Evolutionary conservation across 1,140 invertebrate genomes (phyloP).

Genomic region (Spodoptera litura): DNA sequence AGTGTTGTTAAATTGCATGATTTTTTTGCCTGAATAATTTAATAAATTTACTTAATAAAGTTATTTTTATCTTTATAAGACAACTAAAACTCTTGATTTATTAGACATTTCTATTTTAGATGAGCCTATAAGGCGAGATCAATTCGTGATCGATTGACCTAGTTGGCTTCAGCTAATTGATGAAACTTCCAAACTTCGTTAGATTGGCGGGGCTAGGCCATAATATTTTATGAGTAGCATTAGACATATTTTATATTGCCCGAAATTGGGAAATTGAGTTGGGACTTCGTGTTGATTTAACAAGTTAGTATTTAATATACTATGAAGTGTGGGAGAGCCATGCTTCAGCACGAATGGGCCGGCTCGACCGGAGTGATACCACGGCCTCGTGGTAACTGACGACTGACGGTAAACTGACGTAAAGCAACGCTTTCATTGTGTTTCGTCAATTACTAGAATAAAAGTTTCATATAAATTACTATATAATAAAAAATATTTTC

Average conservation of each 20-base stretch:
- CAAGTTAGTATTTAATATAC: constrained; percentile 8
- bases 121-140: constrained; percentile 34
- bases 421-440: too few species aligned
- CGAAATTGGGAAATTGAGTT: constrained; percentile 9
- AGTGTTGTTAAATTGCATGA: too few species aligned
- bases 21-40: too few species aligned
- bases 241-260: constrained; percentile 38
- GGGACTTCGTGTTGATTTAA: constrained; percentile 10
- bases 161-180: constrained; percentile 43
- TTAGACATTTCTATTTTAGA: constrained; percentile 9
- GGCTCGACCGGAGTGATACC: too few species aligned
- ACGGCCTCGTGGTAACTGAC: too few species aligned
- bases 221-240: constrained; percentile 38
- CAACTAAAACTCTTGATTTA: neutral
- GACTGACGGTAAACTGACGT: too few species aligned
- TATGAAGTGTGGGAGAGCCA: neutral
- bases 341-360: too few species aligned
- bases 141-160: constrained; percentile 46
- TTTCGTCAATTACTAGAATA: too few species aligned
- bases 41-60: too few species aligned
- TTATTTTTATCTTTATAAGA: too few species aligned
- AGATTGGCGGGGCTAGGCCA: constrained; percentile 30
- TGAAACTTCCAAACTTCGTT: constrained; percentile 29
- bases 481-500: neutral
- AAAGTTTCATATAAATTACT: too few species aligned